Base-by-base conservation (phyloP, 2,797 vertebrate genomes). In the Novumbra hubbsi region DNA sequence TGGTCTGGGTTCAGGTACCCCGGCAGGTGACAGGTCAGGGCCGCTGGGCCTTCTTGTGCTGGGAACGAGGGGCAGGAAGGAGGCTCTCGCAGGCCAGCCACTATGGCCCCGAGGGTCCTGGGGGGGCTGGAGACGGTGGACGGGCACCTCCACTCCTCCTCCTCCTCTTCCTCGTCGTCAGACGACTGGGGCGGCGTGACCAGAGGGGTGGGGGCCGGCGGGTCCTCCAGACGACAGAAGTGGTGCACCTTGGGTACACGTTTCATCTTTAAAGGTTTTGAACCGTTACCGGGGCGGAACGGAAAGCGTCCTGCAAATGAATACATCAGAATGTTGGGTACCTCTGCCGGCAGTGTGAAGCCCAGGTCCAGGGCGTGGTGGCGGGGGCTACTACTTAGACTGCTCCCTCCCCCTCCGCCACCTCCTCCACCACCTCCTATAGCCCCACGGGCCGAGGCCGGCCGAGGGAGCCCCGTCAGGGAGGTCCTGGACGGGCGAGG, bases 51-150 rank as follows among this genome's bases (percentile, higher is more conserved):
- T 76, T 90, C 85, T 0, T 88, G 90, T 76, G 84, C 85, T 0
- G 94, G 95, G 81, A 95, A 95, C 0, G 95, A 94, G 0, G 95
- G 94, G 45, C 93, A 95, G 73, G 94, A 94, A 0, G 92, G 94
- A n/a, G 92, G 92, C 83, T 95, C 95, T 82, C 95, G 93, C 0
- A 80, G 82, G 0, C 80, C 76, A 27, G 82, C 84, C 75, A 77
- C 85, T 5, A 75, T 55, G 0, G 84, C 75, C 1, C 89, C 88
- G 1, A 90, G 86, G 0, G 87, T 87, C 45, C 77, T 83, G 52
- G 86, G 88, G 0, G 87, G 87, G 73, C 87, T 91, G 81, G 79
- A 71, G 17, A 78, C 75, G 3, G 84, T 82, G 0, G 87, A 74
- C 0, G 72, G 73, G 62, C 73, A 74, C 69, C n/a, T 63, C 77